Evolutionary conservation across 2,113 vertebrate genomes (phyloP).

Genomic region (Anguilla rostrata): DNA sequence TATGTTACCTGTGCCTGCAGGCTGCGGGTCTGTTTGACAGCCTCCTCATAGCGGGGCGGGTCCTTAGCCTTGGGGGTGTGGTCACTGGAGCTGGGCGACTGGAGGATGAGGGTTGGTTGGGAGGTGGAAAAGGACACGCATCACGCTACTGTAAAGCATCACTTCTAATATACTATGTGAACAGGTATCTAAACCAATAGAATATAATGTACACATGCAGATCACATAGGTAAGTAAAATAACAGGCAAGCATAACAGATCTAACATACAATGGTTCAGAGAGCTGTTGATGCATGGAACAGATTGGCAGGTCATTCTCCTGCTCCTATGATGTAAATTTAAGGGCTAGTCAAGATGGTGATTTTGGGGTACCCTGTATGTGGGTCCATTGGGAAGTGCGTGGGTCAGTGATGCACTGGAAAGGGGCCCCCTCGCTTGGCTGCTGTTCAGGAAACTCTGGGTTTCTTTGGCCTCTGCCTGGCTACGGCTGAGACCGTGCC

Average conservation of each 20-base stretch:
- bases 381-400: slow-evolving; percentile 76
- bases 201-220: background rate
- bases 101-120: slow-evolving; percentile 70
- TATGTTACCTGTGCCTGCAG: slow-evolving; percentile 80
- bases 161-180: background rate
- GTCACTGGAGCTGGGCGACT: slow-evolving; percentile 71
- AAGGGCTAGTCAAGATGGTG: background rate
- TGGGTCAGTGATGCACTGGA: slow-evolving; percentile 60
- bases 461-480: slow-evolving; percentile 65
- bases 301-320: background rate
- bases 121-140: slow-evolving; percentile 65
- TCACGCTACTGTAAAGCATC: slow-evolving; percentile 53
- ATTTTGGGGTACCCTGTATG: slow-evolving; percentile 75
- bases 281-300: background rate
- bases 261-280: no score
- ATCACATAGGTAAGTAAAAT: background rate
- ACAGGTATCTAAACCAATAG: background rate
- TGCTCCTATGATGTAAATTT: background rate
- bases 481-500: slow-evolving; percentile 64
- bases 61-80: slow-evolving; percentile 80
- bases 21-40: slow-evolving; percentile 88
- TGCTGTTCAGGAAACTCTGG: slow-evolving; percentile 77
- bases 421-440: slow-evolving; percentile 64
- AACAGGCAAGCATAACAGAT: background rate
- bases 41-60: slow-evolving; percentile 93